Evolutionary conservation across 2,888 invertebrate species (phyloP).

Genomic region (Resseliella maxima): DNA sequence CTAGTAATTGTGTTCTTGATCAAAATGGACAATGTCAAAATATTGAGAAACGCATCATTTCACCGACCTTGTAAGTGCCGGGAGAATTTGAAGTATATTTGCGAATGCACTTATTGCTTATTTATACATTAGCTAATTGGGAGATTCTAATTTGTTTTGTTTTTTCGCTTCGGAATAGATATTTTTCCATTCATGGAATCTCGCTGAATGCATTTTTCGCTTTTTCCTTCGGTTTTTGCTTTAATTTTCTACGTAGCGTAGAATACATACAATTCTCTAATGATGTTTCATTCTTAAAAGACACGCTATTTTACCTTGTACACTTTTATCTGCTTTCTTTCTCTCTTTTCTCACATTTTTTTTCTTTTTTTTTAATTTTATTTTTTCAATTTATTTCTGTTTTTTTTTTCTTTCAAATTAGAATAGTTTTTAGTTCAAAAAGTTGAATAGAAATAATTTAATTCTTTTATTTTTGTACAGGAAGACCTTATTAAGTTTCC

Average conservation of each 20-base stretch:
- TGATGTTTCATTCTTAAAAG: neutral
- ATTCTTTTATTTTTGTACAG: neutral
- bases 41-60: neutral
- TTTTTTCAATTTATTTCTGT: neutral
- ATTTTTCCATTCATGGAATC: no score
- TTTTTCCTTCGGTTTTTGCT: neutral
- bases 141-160: neutral
- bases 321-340: neutral
- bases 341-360: neutral
- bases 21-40: constrained; percentile 38
- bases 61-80: constrained; percentile 39
- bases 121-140: neutral
- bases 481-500: neutral
- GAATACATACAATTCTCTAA: no score
- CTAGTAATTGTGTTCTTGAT: neutral
- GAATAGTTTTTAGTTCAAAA: neutral
- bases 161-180: neutral
- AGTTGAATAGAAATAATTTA: neutral
- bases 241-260: no score
- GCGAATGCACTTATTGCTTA: neutral
- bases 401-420: neutral
- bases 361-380: neutral
- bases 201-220: no score
- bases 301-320: neutral
- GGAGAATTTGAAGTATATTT: neutral